Conservation (phyloP, 2,888 invertebrate genomes). For the Chydorus sphaericus region DNA sequence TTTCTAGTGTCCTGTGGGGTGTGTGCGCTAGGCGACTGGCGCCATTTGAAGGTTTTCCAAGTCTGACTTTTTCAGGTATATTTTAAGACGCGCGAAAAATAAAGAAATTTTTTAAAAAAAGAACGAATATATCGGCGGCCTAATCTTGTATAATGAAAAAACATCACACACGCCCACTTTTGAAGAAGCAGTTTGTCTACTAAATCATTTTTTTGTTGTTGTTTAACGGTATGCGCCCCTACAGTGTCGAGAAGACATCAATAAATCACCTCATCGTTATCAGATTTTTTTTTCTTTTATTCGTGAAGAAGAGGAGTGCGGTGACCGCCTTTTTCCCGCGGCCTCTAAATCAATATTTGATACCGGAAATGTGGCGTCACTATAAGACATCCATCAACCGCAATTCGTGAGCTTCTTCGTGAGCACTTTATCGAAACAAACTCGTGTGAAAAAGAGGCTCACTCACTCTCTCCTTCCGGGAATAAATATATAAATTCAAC, state of each 20-base stretch:
- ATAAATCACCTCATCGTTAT: too few species aligned
- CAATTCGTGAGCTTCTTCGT: background rate
- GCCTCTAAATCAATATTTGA: slow-evolving; percentile 5
- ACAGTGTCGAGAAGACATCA: too few species aligned
- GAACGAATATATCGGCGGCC: background rate
- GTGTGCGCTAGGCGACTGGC: background rate
- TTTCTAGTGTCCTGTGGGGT: background rate
- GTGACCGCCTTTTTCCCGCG: background rate
- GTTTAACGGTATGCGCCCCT: too few species aligned
- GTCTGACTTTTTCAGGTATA: background rate
- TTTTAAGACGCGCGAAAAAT: background rate
- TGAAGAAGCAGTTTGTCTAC: background rate
- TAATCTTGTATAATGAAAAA: background rate
- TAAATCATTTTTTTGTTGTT: background rate
- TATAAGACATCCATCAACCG: background rate
- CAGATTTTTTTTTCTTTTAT: background rate
- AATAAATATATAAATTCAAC: background rate
- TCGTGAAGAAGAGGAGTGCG: too few species aligned
- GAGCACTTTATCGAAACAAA: too few species aligned
- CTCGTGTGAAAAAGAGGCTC: too few species aligned
- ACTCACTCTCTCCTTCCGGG: too few species aligned
- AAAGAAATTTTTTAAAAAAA: background rate
- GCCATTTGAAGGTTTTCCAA: slow-evolving; percentile 5
- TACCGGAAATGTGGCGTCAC: too few species aligned
- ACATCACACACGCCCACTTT: too few species aligned